Conservation (phyloP, 2,797 vertebrate species). For the Sternotherus odoratus region DNA sequence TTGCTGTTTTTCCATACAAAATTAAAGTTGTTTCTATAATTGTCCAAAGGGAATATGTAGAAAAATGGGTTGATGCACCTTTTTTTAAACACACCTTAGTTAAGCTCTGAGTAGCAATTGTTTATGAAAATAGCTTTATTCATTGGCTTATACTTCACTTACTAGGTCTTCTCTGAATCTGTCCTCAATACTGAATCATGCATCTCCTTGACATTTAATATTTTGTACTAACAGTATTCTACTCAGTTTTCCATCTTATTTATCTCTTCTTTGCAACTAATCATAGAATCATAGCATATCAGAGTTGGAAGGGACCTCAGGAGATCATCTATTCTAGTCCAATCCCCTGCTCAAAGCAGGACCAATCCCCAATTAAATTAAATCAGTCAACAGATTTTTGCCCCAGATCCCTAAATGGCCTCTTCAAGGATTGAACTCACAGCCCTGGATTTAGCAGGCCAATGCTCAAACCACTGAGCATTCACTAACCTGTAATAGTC, state of each 20-base stretch:
- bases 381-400: no score
- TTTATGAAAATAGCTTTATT: background rate
- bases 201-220: background rate
- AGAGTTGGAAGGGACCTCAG: no score
- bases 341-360: no score
- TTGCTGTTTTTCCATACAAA: no score
- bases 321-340: no score
- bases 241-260: fast-evolving
- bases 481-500: no score
- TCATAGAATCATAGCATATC: no score
- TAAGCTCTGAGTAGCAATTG: background rate
- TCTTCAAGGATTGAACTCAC: no score
- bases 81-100: background rate
- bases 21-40: background rate
- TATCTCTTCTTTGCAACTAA: background rate
- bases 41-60: background rate
- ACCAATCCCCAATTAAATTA: no score
- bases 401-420: no score
- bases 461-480: no score
- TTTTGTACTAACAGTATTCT: background rate
- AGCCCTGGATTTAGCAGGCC: no score
- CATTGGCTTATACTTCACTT: background rate
- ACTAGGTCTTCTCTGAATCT: background rate
- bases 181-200: background rate
- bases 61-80: background rate